A percentile compares a stretch with the other conserved stretches of the same genome.
phyloP scores from a whole-genome alignment of 2,888 invertebrate species.

The Chrysopilus asiliformis region DNA sequence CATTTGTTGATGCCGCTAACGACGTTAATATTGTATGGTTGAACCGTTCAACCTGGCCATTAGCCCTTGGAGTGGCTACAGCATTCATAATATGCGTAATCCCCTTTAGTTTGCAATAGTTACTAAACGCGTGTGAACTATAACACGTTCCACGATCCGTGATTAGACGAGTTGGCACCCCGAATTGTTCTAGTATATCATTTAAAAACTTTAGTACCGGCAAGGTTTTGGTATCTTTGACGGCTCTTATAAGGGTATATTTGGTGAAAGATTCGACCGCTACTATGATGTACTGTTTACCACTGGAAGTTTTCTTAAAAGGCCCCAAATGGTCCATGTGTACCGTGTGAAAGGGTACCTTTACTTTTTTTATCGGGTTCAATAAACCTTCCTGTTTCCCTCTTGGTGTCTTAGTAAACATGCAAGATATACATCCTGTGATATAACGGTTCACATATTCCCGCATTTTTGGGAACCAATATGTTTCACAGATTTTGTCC shows the following conservation, averaged over 20 bases:
- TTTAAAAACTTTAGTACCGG: background rate
- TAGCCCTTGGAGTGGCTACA: too few relatives aligned
- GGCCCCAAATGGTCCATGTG: constrained; percentile 35
- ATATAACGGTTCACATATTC: constrained; percentile 30
- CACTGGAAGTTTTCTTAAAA: constrained; percentile 22
- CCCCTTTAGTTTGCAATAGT: background rate
- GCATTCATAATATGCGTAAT: constrained; percentile 5
- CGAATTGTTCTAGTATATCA: background rate
- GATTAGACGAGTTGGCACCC: background rate
- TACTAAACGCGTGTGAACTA: background rate
- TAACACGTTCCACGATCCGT: background rate
- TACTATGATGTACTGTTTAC: constrained; percentile 26
- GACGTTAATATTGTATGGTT: background rate
- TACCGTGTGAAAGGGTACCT: too few relatives aligned
- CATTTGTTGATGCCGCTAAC: constrained; percentile 3
- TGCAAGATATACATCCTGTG: constrained; percentile 2
- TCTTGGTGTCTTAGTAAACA: constrained; percentile 22
- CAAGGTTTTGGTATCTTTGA: background rate
- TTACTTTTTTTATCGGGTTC: constrained; percentile 18
- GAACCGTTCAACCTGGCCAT: too few relatives aligned
- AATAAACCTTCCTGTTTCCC: constrained; percentile 17
- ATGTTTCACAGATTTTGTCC: too few relatives aligned
- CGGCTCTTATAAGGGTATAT: background rate
- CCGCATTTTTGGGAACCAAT: constrained; percentile 31
- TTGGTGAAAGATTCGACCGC: constrained; percentile 23